Evolutionary conservation across 2,797 vertebrate genomes (phyloP).

Genomic region (Phalloptychus januarius): DNA sequence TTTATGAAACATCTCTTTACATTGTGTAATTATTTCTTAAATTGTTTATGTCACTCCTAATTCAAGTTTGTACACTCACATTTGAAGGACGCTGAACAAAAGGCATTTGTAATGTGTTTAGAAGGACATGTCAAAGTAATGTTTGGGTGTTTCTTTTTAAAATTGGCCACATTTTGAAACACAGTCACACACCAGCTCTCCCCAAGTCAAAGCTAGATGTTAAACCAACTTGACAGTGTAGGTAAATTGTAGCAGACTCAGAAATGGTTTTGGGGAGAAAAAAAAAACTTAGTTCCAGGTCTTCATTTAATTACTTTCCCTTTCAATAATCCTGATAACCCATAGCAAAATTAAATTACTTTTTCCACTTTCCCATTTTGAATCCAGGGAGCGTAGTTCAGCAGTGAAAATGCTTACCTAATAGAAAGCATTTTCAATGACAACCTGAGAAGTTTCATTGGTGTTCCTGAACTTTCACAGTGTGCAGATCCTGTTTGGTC

Average conservation of each 20-base stretch:
- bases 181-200: slow-evolving; percentile 15
- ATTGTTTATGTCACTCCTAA: slow-evolving; percentile 50
- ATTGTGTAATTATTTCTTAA: slow-evolving; percentile 61
- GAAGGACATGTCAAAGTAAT: slow-evolving; percentile 37
- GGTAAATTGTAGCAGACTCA: slow-evolving; percentile 53
- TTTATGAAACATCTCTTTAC: slow-evolving; percentile 42
- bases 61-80: slow-evolving; percentile 22
- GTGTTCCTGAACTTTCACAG: slow-evolving; percentile 26
- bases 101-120: slow-evolving; percentile 38
- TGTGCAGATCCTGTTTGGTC: slow-evolving; percentile 41
- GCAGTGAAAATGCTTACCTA: slow-evolving; percentile 39
- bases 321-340: slow-evolving; percentile 62
- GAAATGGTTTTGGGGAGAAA: slow-evolving; percentile 41
- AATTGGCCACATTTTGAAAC: slow-evolving; percentile 33
- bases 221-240: slow-evolving; percentile 58
- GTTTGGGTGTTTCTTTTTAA: neutral
- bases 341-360: slow-evolving; percentile 65
- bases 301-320: slow-evolving; percentile 66
- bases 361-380: slow-evolving; percentile 63
- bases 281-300: slow-evolving; percentile 54
- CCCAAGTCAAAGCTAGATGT: slow-evolving; percentile 37
- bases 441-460: slow-evolving; percentile 25
- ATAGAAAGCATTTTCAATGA: slow-evolving; percentile 41
- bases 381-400: slow-evolving; percentile 36
- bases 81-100: slow-evolving; percentile 16